Conservation (phyloP, 35 echinoderm and acorn worm species). For the Patiria miniata region DNA sequence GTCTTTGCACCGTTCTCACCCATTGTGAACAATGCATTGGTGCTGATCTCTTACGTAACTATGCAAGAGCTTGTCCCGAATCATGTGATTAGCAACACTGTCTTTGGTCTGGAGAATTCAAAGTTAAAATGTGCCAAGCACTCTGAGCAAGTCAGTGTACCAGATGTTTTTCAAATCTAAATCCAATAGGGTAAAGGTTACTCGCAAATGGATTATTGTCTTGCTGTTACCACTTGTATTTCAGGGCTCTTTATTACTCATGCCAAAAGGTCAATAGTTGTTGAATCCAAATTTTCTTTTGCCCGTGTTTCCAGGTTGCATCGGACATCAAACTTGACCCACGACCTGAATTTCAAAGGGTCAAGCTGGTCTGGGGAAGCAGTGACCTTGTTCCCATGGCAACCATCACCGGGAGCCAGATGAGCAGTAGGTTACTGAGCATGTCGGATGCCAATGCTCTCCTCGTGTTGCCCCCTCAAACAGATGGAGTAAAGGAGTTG, state of each 20-base stretch:
- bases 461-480: constrained; percentile 61
- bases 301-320: constrained; percentile 43
- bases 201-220: too few relatives aligned
- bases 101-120: too few relatives aligned
- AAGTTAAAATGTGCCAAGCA: too few relatives aligned
- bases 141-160: too few relatives aligned
- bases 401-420: constrained; percentile 90
- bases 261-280: not conserved
- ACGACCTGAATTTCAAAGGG: constrained; percentile 87
- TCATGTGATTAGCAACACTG: too few relatives aligned
- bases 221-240: too few relatives aligned
- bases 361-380: constrained; percentile 53
- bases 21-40: too few relatives aligned
- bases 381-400: constrained; percentile 69
- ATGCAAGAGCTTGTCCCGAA: too few relatives aligned
- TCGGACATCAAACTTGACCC: constrained; percentile 74
- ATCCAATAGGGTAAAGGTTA: too few relatives aligned
- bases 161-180: too few relatives aligned
- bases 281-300: not conserved
- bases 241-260: not conserved
- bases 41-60: too few relatives aligned
- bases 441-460: constrained; percentile 83
- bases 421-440: constrained; percentile 91
- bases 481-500: constrained; percentile 27
- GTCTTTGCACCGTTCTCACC: too few relatives aligned